phyloP scores from a whole-genome alignment of 2,888 invertebrate species.

The Orthosia incerta region DNA sequence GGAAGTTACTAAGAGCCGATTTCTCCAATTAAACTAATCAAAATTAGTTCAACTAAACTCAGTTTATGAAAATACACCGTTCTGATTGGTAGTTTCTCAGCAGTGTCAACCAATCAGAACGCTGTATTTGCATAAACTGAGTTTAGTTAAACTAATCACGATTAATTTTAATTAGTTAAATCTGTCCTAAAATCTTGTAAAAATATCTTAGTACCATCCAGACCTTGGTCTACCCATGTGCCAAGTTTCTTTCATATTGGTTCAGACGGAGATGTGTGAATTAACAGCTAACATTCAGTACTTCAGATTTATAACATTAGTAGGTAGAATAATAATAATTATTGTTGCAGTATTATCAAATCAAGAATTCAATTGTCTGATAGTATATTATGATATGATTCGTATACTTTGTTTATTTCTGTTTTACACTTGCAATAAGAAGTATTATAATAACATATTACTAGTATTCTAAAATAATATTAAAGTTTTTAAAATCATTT shows the following conservation, averaged over 20 bases:
- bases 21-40: no score
- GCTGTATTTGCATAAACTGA: no score
- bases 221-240: neutral
- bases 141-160: no score
- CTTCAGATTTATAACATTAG: no score
- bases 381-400: neutral
- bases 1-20: no score
- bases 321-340: neutral
- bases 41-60: no score
- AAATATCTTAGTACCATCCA: neutral
- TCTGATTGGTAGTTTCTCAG: no score
- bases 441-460: neutral
- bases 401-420: neutral
- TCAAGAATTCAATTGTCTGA: conserved; percentile 13
- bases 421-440: neutral
- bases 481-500: no score
- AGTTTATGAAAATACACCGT: no score
- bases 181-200: no score
- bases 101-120: no score
- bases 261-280: neutral
- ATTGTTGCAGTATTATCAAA: neutral
- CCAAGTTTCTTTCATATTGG: neutral
- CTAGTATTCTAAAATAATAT: neutral
- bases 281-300: neutral
- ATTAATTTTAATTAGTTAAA: no score